Percentiles rank a stretch among this genome's conserved stretches.
phyloP scores from a whole-genome alignment of 2,113 vertebrate species.

The Cynopterus brachyotis region DNA sequence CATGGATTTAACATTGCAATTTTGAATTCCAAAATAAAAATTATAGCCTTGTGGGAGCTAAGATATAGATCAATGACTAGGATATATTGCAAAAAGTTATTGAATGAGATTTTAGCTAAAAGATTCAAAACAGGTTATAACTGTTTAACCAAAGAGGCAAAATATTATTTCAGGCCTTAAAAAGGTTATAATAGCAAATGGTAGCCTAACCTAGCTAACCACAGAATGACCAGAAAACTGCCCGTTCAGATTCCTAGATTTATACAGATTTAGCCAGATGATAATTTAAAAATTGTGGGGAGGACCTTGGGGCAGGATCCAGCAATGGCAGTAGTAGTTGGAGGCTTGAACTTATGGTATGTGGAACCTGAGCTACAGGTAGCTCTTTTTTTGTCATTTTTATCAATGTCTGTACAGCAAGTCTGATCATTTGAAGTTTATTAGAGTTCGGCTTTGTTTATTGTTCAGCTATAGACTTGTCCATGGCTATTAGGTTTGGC shows the following conservation, averaged over 20 bases:
- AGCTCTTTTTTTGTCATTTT: not conserved
- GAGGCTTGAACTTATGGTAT: not conserved
- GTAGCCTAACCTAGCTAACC: not conserved
- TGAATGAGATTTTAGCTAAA: not conserved
- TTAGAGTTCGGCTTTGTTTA: not conserved
- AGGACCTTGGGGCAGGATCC: not conserved
- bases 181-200: not conserved
- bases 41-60: not conserved
- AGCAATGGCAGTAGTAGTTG: not conserved
- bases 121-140: not conserved
- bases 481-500: not conserved
- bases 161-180: not conserved
- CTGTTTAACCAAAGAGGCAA: not conserved
- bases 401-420: not conserved
- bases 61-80: not conserved
- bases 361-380: not conserved
- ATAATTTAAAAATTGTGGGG: not conserved
- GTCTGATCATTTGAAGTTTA: not conserved
- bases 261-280: not conserved
- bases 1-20: not conserved
- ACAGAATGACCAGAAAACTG: constrained; percentile 6
- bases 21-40: constrained; percentile 51
- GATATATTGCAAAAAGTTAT: constrained; percentile 21
- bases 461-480: constrained; percentile 25
- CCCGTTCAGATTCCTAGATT: not conserved